These are phyloP conservation scores for Xiphydria camelus DNA, from an alignment of 2,888 invertebrate species.

Conservation along the genomic window DNA sequence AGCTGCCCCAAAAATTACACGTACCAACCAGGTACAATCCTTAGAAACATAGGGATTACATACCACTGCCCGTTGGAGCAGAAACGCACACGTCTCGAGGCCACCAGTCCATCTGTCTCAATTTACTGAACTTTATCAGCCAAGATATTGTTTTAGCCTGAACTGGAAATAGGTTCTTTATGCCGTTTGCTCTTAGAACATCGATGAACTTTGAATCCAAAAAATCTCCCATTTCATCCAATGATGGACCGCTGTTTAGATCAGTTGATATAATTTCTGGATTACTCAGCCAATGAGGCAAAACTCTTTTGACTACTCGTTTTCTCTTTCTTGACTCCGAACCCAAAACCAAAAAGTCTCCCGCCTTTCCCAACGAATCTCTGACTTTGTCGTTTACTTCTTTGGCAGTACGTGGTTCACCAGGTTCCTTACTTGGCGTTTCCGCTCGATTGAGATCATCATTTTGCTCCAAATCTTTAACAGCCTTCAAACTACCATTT, in stretches of 20 bases:
- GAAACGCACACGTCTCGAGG: constrained; percentile 93
- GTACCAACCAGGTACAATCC: too few relatives aligned
- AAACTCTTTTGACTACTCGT: constrained; percentile 67
- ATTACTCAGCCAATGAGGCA: constrained; percentile 86
- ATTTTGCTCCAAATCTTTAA: constrained; percentile 19
- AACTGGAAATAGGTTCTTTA: constrained; percentile 82
- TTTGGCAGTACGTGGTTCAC: constrained; percentile 29
- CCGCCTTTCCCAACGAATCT: constrained; percentile 48
- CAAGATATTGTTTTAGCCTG: constrained; percentile 80
- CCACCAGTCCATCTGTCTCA: constrained; percentile 65
- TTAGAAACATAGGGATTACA: background rate
- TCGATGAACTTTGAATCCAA: constrained; percentile 68
- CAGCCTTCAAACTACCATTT: constrained; percentile 6
- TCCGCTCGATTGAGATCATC: too few relatives aligned
- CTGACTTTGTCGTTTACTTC: constrained; percentile 52
- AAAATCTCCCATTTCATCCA: constrained; percentile 60
- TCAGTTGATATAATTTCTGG: constrained; percentile 78
- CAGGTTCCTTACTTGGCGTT: constrained; percentile 31
- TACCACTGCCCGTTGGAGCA: constrained; percentile 95
- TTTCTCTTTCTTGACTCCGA: constrained; percentile 33
- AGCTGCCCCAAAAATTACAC: too few relatives aligned
- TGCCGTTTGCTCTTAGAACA: constrained; percentile 70
- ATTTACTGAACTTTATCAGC: constrained; percentile 67
- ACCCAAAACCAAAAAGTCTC: constrained; percentile 57
- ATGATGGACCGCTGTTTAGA: constrained; percentile 59